Percentiles rank a stretch among this genome's conserved stretches.
These are phyloP conservation scores for Hydrozoanthus tunicans DNA, from an alignment of 64 coral and sea anemone species.

Conservation along the genomic window DNA sequence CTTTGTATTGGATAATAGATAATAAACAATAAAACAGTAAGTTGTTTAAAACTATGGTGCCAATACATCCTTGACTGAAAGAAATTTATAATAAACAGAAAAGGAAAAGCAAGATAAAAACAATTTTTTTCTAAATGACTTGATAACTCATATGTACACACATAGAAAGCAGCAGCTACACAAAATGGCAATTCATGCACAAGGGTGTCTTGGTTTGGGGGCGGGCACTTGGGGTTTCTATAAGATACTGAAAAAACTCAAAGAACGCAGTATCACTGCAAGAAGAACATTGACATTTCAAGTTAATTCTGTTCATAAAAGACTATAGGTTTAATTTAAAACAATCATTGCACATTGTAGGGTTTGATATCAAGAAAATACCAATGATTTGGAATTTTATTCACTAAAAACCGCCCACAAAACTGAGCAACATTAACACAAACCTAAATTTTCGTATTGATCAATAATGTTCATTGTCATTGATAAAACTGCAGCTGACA, in stretches of 20 bases:
- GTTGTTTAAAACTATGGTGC: no score
- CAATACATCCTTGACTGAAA: no score
- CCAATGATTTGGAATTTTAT: conserved; percentile 7
- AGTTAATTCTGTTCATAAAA: conserved; percentile 33
- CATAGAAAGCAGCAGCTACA: conserved; percentile 5
- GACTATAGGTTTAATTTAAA: conserved; percentile 8
- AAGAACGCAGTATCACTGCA: not conserved
- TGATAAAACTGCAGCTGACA: not conserved
- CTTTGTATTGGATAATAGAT: no score
- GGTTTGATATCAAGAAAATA: conserved; percentile 3
- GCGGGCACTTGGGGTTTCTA: not conserved
- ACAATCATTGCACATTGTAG: conserved; percentile 3
- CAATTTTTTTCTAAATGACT: no score
- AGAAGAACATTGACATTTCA: conserved; percentile 10
- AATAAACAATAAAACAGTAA: no score
- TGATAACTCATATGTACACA: not conserved
- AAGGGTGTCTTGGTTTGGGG: not conserved
- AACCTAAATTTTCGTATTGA: not conserved
- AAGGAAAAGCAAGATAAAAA: no score
- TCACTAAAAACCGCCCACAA: conserved; percentile 4
- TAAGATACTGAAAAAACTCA: not conserved
- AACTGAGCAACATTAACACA: not conserved
- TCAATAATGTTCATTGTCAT: not conserved
- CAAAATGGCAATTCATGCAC: not conserved
- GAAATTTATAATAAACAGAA: no score